Percentiles rank a stretch among this genome's conserved stretches.
phyloP scores from a whole-genome alignment of 1,140 invertebrate genomes.

The Macrostomum lignano region DNA sequence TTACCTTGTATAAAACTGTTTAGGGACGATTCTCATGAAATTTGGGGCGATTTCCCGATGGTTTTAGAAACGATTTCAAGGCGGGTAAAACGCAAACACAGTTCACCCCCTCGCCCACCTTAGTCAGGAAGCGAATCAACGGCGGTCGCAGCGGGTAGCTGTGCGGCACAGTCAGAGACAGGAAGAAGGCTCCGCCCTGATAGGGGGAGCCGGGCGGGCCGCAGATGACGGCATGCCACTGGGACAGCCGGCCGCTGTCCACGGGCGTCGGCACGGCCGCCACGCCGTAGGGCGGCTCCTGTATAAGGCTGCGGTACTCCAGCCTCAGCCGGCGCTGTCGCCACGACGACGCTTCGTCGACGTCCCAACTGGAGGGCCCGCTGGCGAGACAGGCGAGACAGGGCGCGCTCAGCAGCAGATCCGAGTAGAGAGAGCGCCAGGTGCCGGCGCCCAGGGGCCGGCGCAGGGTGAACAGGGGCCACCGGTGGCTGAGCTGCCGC shows the following conservation, averaged over 20 bases:
- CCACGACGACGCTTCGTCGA: slow-evolving; percentile 20
- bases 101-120: too few relatives aligned
- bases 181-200: slow-evolving; percentile 34
- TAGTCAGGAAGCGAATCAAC: slow-evolving; percentile 35
- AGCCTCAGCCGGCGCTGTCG: slow-evolving; percentile 19
- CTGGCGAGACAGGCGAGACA: slow-evolving; percentile 27
- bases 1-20: too few relatives aligned
- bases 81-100: too few relatives aligned
- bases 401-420: slow-evolving; percentile 34
- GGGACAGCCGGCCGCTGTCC: slow-evolving; percentile 32
- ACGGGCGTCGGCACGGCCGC: slow-evolving; percentile 54
- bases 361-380: background rate
- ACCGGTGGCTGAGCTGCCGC: slow-evolving; percentile 39
- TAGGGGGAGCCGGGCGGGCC: slow-evolving; percentile 25
- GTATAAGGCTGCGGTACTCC: slow-evolving; percentile 25
- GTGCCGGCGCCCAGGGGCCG: background rate
- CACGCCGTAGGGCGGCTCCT: slow-evolving; percentile 62
- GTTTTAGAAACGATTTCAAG: too few relatives aligned
- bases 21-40: too few relatives aligned
- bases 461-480: slow-evolving; percentile 53
- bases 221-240: slow-evolving; percentile 26
- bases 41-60: too few relatives aligned
- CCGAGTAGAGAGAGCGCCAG: slow-evolving; percentile 2
- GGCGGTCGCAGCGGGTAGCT: slow-evolving; percentile 72
- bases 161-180: slow-evolving; percentile 50